phyloP scores from a whole-genome alignment of 2,888 invertebrate species.

The Eupelmus urozonus region DNA sequence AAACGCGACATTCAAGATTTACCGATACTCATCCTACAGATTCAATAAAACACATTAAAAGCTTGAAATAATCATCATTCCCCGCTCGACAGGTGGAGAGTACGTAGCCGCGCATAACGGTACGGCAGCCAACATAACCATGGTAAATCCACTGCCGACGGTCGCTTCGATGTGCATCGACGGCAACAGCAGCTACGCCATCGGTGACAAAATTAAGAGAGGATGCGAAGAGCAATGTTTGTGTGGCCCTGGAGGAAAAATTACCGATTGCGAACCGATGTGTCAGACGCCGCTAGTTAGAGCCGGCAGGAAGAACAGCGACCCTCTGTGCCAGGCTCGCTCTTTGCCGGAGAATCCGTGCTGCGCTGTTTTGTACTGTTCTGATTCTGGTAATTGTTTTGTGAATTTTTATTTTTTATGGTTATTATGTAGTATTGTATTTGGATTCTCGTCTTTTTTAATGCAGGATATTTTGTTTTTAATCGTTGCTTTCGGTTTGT shows the following conservation, averaged over 20 bases:
- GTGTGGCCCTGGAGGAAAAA: conserved; percentile 82
- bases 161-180: conserved; percentile 64
- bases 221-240: conserved; percentile 89
- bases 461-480: no score
- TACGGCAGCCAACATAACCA: conserved; percentile 61
- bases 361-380: conserved; percentile 85
- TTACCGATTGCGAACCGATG: conserved; percentile 83
- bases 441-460: neutral
- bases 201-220: conserved; percentile 85
- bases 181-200: conserved; percentile 76
- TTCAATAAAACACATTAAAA: no score
- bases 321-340: conserved; percentile 86
- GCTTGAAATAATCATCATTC: no score
- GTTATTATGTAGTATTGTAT: no score
- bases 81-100: conserved; percentile 69
- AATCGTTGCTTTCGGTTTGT: no score
- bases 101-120: conserved; percentile 69
- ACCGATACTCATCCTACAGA: no score
- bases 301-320: conserved; percentile 83
- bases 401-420: neutral
- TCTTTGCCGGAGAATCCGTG: conserved; percentile 85
- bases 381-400: conserved; percentile 79
- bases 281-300: conserved; percentile 85
- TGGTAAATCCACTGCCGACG: conserved; percentile 61
- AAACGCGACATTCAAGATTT: no score